These are phyloP conservation scores for Bombus difficillimus DNA, from an alignment of 1,140 invertebrate genomes.

Conservation along the genomic window DNA sequence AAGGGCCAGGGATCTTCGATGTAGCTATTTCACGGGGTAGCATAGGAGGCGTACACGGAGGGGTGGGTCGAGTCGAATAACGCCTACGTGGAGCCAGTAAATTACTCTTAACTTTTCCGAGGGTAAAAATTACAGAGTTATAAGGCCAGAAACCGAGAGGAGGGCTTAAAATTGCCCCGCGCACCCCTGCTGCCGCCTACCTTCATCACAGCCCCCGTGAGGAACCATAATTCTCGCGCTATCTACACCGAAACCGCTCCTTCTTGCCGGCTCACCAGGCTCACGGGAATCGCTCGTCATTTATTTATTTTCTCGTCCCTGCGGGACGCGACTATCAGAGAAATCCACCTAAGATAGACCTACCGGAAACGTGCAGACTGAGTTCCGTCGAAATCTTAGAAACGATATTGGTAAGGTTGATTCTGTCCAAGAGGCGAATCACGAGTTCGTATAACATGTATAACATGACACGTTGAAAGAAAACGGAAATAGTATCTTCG, in stretches of 20 bases:
- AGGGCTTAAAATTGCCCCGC: slow-evolving; percentile 68
- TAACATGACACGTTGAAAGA: not conserved
- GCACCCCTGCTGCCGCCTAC: not conserved
- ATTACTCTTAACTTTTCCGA: slow-evolving; percentile 81
- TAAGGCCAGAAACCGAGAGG: slow-evolving; percentile 70
- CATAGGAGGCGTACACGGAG: not conserved
- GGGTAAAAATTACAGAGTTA: slow-evolving; percentile 82
- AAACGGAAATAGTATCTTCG: not conserved
- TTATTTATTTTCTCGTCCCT: slow-evolving; percentile 78
- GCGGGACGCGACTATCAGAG: slow-evolving; percentile 64
- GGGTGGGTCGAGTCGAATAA: slow-evolving; percentile 57
- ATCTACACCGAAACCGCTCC: slow-evolving; percentile 77
- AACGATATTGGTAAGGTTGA: not conserved
- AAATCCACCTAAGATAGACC: slow-evolving; percentile 55
- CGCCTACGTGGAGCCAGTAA: slow-evolving; percentile 75
- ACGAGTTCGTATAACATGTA: too few relatives aligned
- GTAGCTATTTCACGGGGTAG: slow-evolving; percentile 22
- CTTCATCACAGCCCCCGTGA: slow-evolving; percentile 57
- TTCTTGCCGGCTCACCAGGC: slow-evolving; percentile 51
- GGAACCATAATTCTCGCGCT: slow-evolving; percentile 79
- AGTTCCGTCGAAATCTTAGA: not conserved
- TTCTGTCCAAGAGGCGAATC: not conserved
- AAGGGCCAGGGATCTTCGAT: slow-evolving; percentile 38
- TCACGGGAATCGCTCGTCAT: slow-evolving; percentile 76
- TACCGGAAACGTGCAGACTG: not conserved